Percentiles rank a stretch among this genome's conserved stretches.
These are phyloP conservation scores for Himalopsyche anomala DNA, from an alignment of 2,888 invertebrate genomes.

Conservation along the genomic window DNA sequence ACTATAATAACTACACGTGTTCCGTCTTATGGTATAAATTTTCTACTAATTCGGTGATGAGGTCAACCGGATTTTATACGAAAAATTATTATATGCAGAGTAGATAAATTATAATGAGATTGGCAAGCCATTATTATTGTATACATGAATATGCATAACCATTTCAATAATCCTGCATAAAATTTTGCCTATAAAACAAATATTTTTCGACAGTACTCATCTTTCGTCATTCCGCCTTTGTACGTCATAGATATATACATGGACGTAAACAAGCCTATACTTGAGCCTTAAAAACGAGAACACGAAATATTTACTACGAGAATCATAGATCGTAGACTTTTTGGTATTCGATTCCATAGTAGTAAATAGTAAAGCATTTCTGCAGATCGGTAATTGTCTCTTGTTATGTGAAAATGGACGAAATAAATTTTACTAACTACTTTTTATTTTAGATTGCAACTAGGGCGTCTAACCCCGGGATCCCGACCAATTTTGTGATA, in stretches of 20 bases:
- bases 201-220: background rate
- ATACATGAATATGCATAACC: background rate
- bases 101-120: background rate
- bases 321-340: background rate
- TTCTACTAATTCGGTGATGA: no score
- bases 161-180: background rate
- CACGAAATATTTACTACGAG: background rate
- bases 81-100: no score
- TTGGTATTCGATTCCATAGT: background rate
- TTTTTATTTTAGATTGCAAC: no score
- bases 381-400: background rate
- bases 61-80: no score
- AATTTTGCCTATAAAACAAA: background rate
- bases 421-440: no score
- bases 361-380: background rate
- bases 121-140: background rate
- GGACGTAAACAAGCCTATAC: conserved; percentile 31
- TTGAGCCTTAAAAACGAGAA: background rate
- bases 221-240: background rate
- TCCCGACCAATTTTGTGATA: no score
- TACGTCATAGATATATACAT: background rate
- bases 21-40: no score
- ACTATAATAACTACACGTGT: no score
- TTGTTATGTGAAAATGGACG: background rate
- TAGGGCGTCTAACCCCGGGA: no score